Percentiles rank a stretch among this genome's conserved stretches.
These are phyloP conservation scores for Psettodes erumei DNA, from an alignment of 2,113 vertebrate genomes.

Conservation along the genomic window DNA sequence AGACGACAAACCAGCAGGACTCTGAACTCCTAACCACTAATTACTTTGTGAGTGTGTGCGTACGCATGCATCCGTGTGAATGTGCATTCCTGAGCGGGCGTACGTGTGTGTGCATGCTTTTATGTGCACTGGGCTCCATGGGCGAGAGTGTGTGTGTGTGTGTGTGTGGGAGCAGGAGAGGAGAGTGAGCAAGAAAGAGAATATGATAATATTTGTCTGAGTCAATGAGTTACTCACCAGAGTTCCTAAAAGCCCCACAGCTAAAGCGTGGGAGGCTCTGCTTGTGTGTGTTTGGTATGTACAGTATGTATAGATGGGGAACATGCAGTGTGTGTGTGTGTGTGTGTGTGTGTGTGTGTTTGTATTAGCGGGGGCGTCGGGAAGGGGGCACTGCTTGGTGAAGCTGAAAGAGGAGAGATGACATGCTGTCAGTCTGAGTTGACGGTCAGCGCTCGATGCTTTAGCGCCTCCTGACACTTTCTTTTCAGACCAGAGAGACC, in stretches of 20 bases:
- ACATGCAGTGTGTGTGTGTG: slow-evolving; percentile 28
- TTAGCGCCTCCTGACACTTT: slow-evolving; percentile 74
- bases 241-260: slow-evolving; percentile 53
- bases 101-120: slow-evolving; percentile 16
- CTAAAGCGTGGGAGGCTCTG: slow-evolving; percentile 43
- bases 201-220: slow-evolving; percentile 61
- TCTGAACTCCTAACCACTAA: slow-evolving; percentile 62
- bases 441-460: slow-evolving; percentile 75
- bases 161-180: slow-evolving; percentile 25
- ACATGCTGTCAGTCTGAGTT: slow-evolving; percentile 79
- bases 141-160: slow-evolving; percentile 11
- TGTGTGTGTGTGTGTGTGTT: slow-evolving; percentile 31
- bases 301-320: slow-evolving; percentile 58
- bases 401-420: slow-evolving; percentile 79
- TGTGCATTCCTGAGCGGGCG: slow-evolving; percentile 34
- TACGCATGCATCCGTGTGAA: slow-evolving; percentile 23
- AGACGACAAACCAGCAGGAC: slow-evolving; percentile 64
- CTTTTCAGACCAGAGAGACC: slow-evolving; percentile 63
- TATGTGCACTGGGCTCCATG: slow-evolving; percentile 5
- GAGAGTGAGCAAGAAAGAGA: slow-evolving; percentile 38
- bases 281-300: slow-evolving; percentile 63
- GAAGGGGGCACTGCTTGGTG: slow-evolving; percentile 64
- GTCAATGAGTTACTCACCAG: slow-evolving; percentile 64
- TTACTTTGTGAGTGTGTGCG: slow-evolving; percentile 53
- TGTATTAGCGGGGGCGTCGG: slow-evolving; percentile 42